Evolutionary conservation across 2,888 invertebrate species (phyloP).

Genomic region (Campoplex nolae): DNA sequence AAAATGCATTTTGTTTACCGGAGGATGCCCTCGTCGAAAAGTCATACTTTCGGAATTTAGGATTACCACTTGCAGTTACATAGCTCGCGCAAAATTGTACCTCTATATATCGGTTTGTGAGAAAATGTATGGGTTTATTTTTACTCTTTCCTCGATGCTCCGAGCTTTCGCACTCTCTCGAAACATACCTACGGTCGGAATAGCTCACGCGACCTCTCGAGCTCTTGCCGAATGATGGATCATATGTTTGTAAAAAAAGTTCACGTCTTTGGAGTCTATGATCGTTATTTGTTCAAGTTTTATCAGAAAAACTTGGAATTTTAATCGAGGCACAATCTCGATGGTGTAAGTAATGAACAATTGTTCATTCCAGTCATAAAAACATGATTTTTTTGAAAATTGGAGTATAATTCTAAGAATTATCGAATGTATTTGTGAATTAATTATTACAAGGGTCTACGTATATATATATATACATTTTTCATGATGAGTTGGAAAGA

Average conservation of each 20-base stretch:
- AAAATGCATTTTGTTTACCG: background rate
- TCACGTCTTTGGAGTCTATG: background rate
- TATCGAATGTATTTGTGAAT: background rate
- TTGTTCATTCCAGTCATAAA: background rate
- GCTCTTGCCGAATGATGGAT: slow-evolving; percentile 41
- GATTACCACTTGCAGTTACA: slow-evolving; percentile 15
- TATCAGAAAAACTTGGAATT: background rate
- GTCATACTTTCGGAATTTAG: background rate
- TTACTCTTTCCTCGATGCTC: slow-evolving; percentile 57
- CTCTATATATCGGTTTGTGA: slow-evolving; percentile 38
- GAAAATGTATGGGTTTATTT: slow-evolving; percentile 68
- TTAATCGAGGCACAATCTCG: background rate
- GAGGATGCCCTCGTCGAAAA: background rate
- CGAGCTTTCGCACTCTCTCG: slow-evolving; percentile 48
- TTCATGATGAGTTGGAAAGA: slow-evolving; percentile 35
- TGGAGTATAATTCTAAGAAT: background rate
- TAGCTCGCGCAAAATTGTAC: slow-evolving; percentile 24
- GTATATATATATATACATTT: background rate
- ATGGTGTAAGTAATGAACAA: background rate
- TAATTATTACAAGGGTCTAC: background rate
- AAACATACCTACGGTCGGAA: slow-evolving; percentile 44
- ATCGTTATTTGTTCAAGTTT: slow-evolving; percentile 1
- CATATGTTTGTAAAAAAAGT: slow-evolving; percentile 14
- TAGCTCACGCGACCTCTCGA: slow-evolving; percentile 41
- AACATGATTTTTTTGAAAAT: background rate